Percentiles rank a stretch among this genome's conserved stretches.
Evolutionary conservation across 2,888 invertebrate species (phyloP).

Genomic region (Synanthedon vespiformis): DNA sequence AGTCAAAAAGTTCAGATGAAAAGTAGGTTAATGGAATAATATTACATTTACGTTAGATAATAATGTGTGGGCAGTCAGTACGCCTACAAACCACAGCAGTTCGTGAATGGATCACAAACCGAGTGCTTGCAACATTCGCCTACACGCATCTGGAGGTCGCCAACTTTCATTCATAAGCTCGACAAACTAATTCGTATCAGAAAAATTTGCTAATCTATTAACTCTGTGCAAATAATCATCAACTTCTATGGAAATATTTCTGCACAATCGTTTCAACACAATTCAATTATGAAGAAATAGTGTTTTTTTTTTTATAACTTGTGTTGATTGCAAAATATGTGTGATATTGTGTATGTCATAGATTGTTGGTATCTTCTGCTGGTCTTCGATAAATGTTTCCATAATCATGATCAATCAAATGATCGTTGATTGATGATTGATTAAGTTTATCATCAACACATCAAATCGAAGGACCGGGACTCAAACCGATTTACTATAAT

Average conservation of each 20-base stretch:
- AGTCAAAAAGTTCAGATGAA: too few relatives aligned
- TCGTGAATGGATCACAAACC: conserved; percentile 14
- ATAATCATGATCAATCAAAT: too few relatives aligned
- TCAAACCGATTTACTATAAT: too few relatives aligned
- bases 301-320: not conserved
- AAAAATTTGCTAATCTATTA: not conserved
- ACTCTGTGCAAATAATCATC: too few relatives aligned
- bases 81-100: conserved; percentile 31
- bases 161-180: conserved; percentile 63
- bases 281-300: not conserved
- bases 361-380: not conserved
- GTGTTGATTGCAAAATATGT: too few relatives aligned
- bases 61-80: conserved; percentile 15
- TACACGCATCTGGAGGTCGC: conserved; percentile 56
- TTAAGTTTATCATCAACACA: too few relatives aligned
- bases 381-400: too few relatives aligned
- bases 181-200: conserved; percentile 3
- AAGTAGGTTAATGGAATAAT: not conserved
- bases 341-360: too few relatives aligned
- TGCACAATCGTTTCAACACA: too few relatives aligned
- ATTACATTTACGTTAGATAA: not conserved
- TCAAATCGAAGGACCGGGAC: too few relatives aligned
- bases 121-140: conserved; percentile 54
- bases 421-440: too few relatives aligned
- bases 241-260: too few relatives aligned